Evolutionary conservation across 2,113 vertebrate genomes (phyloP), one percentile per base, ranked within the genome.

Genomic region (Thryonomys swinderianus): DNA sequence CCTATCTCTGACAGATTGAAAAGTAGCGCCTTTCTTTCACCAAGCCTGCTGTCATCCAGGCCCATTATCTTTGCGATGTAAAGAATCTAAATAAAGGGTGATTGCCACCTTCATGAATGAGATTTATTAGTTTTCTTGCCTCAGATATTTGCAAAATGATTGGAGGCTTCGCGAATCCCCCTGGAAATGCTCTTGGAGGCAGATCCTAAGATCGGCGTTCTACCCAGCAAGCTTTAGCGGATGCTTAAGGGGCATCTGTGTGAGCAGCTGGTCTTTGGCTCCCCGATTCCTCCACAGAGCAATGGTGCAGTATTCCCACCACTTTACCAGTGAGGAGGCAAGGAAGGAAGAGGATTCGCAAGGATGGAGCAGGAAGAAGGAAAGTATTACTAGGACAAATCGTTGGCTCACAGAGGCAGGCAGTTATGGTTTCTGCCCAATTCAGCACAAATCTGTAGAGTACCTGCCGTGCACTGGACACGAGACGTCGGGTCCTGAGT

Each of bases 61-160:
- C 18, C 9, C 7, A 18, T 78, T 71, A 48, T 61, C 34, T 80
- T n/a, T 81, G 57, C 84, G 55, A 83, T 84, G 59, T 55, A 83
- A 91, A 90, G 69, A 87, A 61, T 85, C 53, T 89, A 91, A 94
- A 78, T 61, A 92, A 79, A 93, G 53, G 78, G 53, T 0, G 10
- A 93, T 20, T 86, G 66, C 42, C 83, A 95, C n/a, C 71, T 79
- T 95, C 42, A 57, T 81, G 87, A 86, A 80, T 86, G 57, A 94
- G 61, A 88, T 96, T 92, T 91, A 93, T 92, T 89, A 55, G 3
- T 90, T 96, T 95, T 85, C 91, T 95, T 85, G 83, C 27, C n/a
- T 53, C 20, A 67, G 34, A 55, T 95, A 76, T 81, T 95, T 96
- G 21, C 61, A 94, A 91, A 88, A 45, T 42, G 74, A 85, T 71